phyloP scores from a whole-genome alignment of 2,113 vertebrate species.

The Oreochromis tanganicae region DNA sequence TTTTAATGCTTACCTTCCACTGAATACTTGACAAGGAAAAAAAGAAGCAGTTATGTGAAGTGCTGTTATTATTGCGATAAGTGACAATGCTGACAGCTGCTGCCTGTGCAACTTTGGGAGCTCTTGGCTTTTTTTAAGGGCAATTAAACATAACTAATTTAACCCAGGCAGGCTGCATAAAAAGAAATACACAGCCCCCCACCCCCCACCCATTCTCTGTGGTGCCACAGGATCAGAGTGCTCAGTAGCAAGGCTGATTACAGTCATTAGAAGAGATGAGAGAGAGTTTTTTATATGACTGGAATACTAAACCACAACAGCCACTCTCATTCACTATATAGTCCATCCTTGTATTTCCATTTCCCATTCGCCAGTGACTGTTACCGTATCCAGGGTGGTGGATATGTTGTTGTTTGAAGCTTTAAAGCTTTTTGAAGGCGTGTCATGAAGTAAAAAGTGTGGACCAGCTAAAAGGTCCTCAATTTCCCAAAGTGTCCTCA shows the following conservation, averaged over 20 bases:
- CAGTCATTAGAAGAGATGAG: conserved; percentile 33
- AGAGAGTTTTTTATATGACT: not conserved
- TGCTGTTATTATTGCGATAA: not conserved
- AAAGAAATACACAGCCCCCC: not conserved
- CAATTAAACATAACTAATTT: not conserved
- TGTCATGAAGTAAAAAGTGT: not conserved
- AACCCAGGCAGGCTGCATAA: not conserved
- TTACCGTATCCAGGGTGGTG: not conserved
- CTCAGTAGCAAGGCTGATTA: conserved; percentile 22
- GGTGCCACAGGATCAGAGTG: conserved; percentile 32
- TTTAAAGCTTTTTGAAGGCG: not conserved
- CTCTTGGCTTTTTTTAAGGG: not conserved
- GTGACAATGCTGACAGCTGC: not conserved
- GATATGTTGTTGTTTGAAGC: not conserved
- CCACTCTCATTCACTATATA: not conserved
- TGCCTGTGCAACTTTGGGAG: not conserved
- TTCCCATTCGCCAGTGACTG: not conserved
- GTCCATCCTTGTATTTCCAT: not conserved
- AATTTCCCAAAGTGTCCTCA: not conserved
- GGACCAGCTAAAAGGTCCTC: not conserved
- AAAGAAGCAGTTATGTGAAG: not conserved
- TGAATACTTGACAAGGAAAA: not conserved
- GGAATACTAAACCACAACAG: conserved; percentile 25
- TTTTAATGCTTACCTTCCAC: not conserved
- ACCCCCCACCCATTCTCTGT: not conserved